Conservation (phyloP, 1,140 invertebrate genomes). For the Nephotettix cincticeps region DNA sequence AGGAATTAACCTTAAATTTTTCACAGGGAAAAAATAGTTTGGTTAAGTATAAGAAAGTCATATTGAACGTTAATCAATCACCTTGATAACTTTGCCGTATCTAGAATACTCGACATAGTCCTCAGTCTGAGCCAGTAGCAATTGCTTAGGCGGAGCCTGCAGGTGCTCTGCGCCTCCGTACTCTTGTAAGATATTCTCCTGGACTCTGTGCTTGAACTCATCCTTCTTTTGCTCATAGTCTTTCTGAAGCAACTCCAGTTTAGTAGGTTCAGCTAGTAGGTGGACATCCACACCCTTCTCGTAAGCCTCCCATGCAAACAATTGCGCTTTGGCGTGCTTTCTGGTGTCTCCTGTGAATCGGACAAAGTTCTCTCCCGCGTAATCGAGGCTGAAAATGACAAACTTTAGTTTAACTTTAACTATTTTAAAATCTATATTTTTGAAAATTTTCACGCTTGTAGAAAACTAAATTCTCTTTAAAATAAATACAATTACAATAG, state of each 20-base stretch:
- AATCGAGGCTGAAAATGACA: conserved; percentile 67
- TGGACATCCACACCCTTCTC: conserved; percentile 94
- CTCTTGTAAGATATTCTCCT: conserved; percentile 75
- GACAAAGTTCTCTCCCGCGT: conserved; percentile 95
- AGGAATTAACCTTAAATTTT: too few relatives aligned
- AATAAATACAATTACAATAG: too few relatives aligned
- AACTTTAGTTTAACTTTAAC: too few relatives aligned
- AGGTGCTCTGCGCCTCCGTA: conserved; percentile 94
- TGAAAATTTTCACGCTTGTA: too few relatives aligned
- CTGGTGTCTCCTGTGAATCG: conserved; percentile 91
- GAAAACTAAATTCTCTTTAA: too few relatives aligned
- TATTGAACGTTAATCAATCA: too few relatives aligned
- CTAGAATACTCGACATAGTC: conserved; percentile 95
- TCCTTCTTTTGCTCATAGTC: conserved; percentile 88
- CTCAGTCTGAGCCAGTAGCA: conserved; percentile 93
- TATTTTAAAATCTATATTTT: too few relatives aligned
- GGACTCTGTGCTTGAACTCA: conserved; percentile 52
- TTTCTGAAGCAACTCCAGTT: conserved; percentile 87
- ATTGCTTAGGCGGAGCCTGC: conserved; percentile 76
- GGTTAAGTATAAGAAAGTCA: too few relatives aligned
- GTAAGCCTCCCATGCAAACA: conserved; percentile 98
- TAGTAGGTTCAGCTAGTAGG: conserved; percentile 95
- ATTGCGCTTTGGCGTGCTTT: conserved; percentile 84
- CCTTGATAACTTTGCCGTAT: conserved; percentile 79
- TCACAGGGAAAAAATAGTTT: too few relatives aligned